These are phyloP conservation scores for Leucozona laternaria DNA, from an alignment of 2,888 invertebrate genomes.

Conservation along the genomic window DNA sequence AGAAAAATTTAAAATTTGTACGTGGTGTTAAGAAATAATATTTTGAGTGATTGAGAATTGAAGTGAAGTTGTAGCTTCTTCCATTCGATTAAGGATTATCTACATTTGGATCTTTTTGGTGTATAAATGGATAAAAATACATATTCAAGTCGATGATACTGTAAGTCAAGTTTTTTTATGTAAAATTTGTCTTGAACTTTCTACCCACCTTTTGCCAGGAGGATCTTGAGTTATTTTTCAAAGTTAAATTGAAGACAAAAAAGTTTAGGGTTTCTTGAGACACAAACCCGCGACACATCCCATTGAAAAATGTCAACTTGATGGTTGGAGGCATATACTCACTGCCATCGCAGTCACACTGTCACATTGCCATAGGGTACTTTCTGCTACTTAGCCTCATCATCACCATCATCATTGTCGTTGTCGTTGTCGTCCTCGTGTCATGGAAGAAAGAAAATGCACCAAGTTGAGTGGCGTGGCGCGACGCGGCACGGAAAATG, in stretches of 20 bases:
- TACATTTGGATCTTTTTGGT: constrained; percentile 46
- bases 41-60: neutral
- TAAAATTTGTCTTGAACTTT: neutral
- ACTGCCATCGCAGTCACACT: constrained; percentile 15
- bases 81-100: constrained; percentile 60
- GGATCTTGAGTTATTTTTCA: neutral
- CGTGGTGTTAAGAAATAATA: neutral
- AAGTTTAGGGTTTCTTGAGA: neutral
- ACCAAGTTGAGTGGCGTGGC: constrained; percentile 46
- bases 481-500: constrained; percentile 55
- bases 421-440: neutral
- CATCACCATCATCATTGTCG: neutral
- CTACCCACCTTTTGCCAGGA: neutral
- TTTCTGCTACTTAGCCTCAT: constrained; percentile 30
- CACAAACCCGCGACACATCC: neutral
- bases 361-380: constrained; percentile 62
- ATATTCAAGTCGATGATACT: constrained; percentile 66
- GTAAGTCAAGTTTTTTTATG: constrained; percentile 41
- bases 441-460: neutral
- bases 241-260: neutral
- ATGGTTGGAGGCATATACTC: neutral
- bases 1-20: neutral
- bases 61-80: neutral
- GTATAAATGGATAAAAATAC: constrained; percentile 66
- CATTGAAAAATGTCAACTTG: constrained; percentile 21